These are phyloP conservation scores for Glyphotaelius pellucidus DNA, from an alignment of 2,888 invertebrate genomes.

Conservation along the genomic window DNA sequence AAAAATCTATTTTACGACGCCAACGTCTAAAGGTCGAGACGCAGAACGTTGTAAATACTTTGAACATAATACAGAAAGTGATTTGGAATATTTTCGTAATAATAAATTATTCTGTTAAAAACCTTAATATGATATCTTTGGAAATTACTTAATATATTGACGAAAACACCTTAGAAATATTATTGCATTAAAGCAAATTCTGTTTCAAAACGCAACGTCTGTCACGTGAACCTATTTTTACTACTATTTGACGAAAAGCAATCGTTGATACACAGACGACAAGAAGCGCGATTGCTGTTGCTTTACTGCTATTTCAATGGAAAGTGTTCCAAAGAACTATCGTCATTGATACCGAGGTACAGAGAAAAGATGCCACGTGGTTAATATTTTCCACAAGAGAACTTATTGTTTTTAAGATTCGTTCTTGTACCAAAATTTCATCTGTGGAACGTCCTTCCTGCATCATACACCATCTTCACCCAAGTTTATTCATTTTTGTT, in stretches of 20 bases:
- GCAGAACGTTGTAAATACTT: neutral
- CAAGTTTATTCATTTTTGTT: neutral
- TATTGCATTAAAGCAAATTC: neutral
- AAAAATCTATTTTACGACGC: neutral
- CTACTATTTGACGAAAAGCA: neutral
- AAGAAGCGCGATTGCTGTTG: neutral
- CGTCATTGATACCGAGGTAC: neutral
- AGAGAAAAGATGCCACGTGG: too few species aligned
- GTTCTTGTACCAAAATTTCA: neutral
- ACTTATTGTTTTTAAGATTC: neutral
- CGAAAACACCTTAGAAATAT: neutral
- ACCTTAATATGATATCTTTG: neutral
- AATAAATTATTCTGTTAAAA: neutral
- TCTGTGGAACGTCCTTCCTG: neutral
- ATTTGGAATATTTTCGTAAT: neutral
- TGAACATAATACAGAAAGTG: neutral
- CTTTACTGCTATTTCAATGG: neutral
- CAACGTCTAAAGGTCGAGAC: neutral
- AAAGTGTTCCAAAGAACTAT: neutral
- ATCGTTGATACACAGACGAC: neutral
- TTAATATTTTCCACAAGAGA: neutral
- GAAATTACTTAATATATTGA: neutral
- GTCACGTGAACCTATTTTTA: too few species aligned
- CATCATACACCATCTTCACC: neutral
- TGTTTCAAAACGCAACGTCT: neutral